Base-by-base conservation (phyloP, 2,113 vertebrate genomes). In the Pipa parva region DNA sequence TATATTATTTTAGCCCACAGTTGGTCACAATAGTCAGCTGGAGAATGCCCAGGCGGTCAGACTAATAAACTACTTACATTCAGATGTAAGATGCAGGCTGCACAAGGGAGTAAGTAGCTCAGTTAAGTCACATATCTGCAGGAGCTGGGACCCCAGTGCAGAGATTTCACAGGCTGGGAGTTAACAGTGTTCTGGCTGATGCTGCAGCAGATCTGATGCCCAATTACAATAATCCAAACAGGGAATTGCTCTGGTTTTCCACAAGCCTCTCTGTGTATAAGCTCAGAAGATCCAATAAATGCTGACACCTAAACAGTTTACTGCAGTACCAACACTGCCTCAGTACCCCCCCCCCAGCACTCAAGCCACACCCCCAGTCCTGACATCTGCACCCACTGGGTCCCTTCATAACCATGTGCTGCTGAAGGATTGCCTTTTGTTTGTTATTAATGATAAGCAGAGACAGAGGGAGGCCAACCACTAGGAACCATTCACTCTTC, bases 101-200 rank as follows among this genome's bases (percentile, higher is more conserved):
- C 45, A 18, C 39, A 48, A 26, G 58, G 55, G 55, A 18, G 52
- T 67, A 11, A 33, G 25, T 59, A 8, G 22, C 31, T 6, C 58
- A 25, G 17, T 26, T 24, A 18, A 61, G 55, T 67, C 64, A 67
- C 64, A 67, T 67, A 42, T 67, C 64, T 67, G 64, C 64, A 67
- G 39, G 18, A 22, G 33, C 62, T 54, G 63, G 63, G 63, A 66
- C 51, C 63, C 63, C 63, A 57, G 26, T 55, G 50, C 37, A 57
- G 39, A 50, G 42, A 58, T 58, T 5, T 29, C 63, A 17, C 63
- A 11, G 27, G 31, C 20, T 45, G 7, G 20, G 20, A 18, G 49
- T 7, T 8, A 18, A 37, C 20, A 49, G 31, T 67, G 54, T 55
- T 57, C 39, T 54, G 28, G 45, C 13, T 57, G 52, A 21, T 52